Base-by-base conservation (phyloP, 1,140 invertebrate genomes). In the Oedothorax gibbosus region DNA sequence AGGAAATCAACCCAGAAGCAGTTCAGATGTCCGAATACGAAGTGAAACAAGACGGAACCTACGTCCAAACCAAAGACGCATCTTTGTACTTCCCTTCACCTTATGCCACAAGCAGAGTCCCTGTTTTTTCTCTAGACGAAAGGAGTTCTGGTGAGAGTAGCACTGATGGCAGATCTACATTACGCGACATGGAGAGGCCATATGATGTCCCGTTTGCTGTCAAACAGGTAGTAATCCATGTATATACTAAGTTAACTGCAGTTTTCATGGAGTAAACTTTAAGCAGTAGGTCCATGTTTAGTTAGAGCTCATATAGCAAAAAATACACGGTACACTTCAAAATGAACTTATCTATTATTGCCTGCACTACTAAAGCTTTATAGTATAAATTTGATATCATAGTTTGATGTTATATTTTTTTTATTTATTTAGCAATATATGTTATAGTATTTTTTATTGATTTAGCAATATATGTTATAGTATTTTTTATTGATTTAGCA, bases 141-240 rank as follows among this genome's bases (percentile, higher is more conserved):
- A 56, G 69, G 21, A 86, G 85, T 18, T 72, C 65, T 14, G 85
- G 71, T 9, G 77, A 80, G 49, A 81, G 85, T 35, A 86, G 85
- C 51, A 86, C 69, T 54, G 85, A 86, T 49, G 77, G 85, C 9
- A 49, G 71, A 57, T 85, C 82, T 20, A 75, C 76, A 56, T 62
- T 80, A 18, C 71, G 64, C 11, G 85, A 75, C 20, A 65, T 71
- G 64, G 77, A 86, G 7, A 86, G 85, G 20, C 69, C 77, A 10
- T 86, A 86, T 14, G 85, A 86, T 62, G 85, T 86, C 6, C 85
- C 85, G 50, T 86, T 86, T 66, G 85, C 85, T 51, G 77, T 81
- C 15, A 86, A 76, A 75, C 77, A 86, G 69, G 85, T 86, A 75
- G 49, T 53, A 7, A 20, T 54, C 71, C 5, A 54, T 21, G 50